Base-by-base conservation (phyloP, 2,113 vertebrate genomes). In the Ictidomys tridecemlineatus region DNA sequence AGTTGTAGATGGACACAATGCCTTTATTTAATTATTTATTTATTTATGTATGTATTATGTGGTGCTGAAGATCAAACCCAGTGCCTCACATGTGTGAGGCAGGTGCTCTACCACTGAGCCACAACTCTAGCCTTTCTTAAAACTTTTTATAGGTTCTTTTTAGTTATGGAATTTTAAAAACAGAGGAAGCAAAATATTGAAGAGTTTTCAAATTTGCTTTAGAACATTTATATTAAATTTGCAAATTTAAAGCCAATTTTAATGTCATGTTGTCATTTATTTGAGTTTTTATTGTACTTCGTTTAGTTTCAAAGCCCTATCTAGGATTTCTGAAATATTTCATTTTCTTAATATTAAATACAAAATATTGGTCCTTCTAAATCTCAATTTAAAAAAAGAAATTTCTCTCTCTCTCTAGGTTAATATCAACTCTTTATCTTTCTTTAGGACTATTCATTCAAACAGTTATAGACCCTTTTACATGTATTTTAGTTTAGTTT, bases 311-410 rank as follows among this genome's bases (percentile, higher is more conserved):
- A 82, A 86, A 96, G 65, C 74, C 30, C 22, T 65, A n/a, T 32
- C 13, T 51, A 72, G 45, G 87, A 96, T 37, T 93, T 91, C 32
- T 83, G 58, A 85, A 85, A 22, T 95, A 12, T 89, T 91, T 97
- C 8, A 70, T 48, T 94, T 94, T 95, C 39, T 53, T 73, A 70
- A 70, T 80, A 86, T 53, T 56, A 79, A 87, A 87, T 42, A 12
- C 17, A 70, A 82, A 89, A 89, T 86, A 87, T 63, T 12, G 0
- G 30, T 56, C 67, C 48, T 80, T 85, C 7, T 93, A 51, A 82
- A 90, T 82, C 76, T 85, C 48, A 96, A n/a, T 32, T 67, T 67
- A 32, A 45, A 51, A 69, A 67, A 85, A 28, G 6, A 85, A 48
- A n/a, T 69, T n/a, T n/a, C 14, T 69, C 32, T 69, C 12, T 76